Base-by-base conservation (phyloP, 2,113 vertebrate genomes). In the Todiramphus chloris region DNA sequence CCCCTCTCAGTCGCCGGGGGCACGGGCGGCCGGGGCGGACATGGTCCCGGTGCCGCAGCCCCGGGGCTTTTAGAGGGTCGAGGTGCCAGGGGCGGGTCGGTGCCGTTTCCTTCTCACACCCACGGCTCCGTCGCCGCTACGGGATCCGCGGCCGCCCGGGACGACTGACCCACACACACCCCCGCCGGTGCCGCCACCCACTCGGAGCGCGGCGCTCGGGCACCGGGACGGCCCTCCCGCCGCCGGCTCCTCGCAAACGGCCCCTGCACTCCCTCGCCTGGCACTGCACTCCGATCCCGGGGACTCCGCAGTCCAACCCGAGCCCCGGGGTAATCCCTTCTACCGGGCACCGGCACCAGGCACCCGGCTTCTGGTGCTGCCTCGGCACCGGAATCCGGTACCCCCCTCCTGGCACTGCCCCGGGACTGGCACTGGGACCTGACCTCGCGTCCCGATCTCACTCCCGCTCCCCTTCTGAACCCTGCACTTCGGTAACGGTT, bases 81-180 rank as follows among this genome's bases (percentile, higher is more conserved):
- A 60, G 51, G 85, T 76, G 81, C 77, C 78, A 60, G 70, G 93
- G 93, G 94, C 76, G 85, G 89, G 67, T 50, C 89, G 89, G 55
- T 11, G 55, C 70, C 92, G 89, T 73, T 92, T 78, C 89, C 91
- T 94, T 83, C 53, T 77, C 83, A 75, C 91, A 84, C 89, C 89
- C 86, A 84, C 93, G 66, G 89, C 18, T 28, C 88, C 68, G 81
- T 55, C 37, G 85, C 51, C 44, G 64, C 48, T 58, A 56, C 28
- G 55, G 89, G 76, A 83, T 28, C 91, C 33, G 72, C n/a, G 39
- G n/a, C 53, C 39, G 53, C 59, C 35, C 50, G 83, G 60, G 31
- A 90, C 7, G 13, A 17, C 8, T 53, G 84, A 56, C 28, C 28
- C 11, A n/a, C 31, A 12, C 14, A 6, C 23, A 9, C 50, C 39